A percentile compares a stretch with the other conserved stretches of the same genome.
phyloP scores from a whole-genome alignment of 2,113 vertebrate species.

The Protomyctophum bolini region DNA sequence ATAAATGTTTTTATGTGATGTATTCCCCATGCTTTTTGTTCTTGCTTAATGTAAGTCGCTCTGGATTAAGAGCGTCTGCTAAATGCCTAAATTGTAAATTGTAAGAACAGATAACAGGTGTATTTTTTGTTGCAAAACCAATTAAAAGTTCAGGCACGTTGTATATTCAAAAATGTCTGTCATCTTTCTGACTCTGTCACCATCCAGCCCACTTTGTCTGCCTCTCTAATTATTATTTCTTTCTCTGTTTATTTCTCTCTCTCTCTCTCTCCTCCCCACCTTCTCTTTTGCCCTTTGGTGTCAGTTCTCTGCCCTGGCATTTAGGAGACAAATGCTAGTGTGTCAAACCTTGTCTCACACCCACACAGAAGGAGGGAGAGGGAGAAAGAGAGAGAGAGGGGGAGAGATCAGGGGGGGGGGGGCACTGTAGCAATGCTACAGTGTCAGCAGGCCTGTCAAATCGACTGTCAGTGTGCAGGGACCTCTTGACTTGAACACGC shows the following conservation, averaged over 20 bases:
- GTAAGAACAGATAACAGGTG: no score
- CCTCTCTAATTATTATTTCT: slow-evolving; percentile 1
- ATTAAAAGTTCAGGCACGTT: slow-evolving; percentile 43
- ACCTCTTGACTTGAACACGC: slow-evolving; percentile 46
- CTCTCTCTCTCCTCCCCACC: slow-evolving; percentile 19
- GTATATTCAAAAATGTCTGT: not conserved
- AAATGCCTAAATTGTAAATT: no score
- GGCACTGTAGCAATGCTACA: slow-evolving; percentile 46
- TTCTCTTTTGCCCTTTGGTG: slow-evolving; percentile 69
- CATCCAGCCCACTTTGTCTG: no score
- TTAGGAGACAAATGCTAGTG: slow-evolving; percentile 76
- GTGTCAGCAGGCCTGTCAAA: slow-evolving; percentile 68
- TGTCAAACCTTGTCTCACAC: slow-evolving; percentile 73
- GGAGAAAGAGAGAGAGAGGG: slow-evolving; percentile 76
- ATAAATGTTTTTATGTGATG: no score
- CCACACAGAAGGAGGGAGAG: slow-evolving; percentile 12
- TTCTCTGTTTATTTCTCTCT: not conserved
- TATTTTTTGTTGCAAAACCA: slow-evolving; percentile 11
- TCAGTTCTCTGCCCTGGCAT: slow-evolving; percentile 75
- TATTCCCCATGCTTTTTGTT: no score
- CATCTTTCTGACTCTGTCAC: no score
- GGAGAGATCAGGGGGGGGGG: slow-evolving; percentile 74
- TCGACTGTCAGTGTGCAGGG: slow-evolving; percentile 36
- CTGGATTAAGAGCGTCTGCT: no score
- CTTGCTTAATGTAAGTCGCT: no score